phyloP scores from a whole-genome alignment of 30 jellyfish, hydroid and myxozoan genomes.

The Clytia hemisphaerica region DNA sequence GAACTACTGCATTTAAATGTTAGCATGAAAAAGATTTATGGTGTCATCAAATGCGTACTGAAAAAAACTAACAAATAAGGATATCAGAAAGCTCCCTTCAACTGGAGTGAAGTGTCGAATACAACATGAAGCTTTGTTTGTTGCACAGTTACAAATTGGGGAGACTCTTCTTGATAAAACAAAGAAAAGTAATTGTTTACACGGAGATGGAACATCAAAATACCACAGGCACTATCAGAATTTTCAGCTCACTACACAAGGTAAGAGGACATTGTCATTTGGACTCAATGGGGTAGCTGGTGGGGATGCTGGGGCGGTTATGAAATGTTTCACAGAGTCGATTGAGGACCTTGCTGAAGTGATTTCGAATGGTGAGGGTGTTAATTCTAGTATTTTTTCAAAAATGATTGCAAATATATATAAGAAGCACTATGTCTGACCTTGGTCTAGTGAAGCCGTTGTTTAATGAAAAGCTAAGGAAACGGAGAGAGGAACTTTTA shows the following conservation, averaged over 20 bases:
- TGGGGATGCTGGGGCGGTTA: conserved; percentile 38
- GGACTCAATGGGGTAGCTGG: conserved; percentile 24
- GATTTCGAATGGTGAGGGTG: background rate
- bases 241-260: conserved; percentile 22
- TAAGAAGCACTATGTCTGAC: background rate
- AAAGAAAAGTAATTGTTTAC: conserved; percentile 12
- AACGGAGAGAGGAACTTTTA: conserved; percentile 5
- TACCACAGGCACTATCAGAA: conserved; percentile 33
- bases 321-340: conserved; percentile 18
- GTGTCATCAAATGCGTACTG: conserved; percentile 16
- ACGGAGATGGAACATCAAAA: conserved; percentile 44
- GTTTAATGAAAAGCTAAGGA: background rate
- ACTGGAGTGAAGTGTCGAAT: background rate
- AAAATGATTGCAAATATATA: background rate
- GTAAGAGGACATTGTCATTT: background rate
- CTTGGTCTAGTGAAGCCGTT: background rate
- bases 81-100: conserved; percentile 24
- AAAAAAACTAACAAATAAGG: background rate
- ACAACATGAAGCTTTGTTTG: conserved; percentile 2
- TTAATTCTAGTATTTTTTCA: background rate
- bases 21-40: conserved; percentile 17
- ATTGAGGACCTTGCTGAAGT: conserved; percentile 21
- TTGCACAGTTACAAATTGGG: conserved; percentile 20
- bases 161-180: background rate
- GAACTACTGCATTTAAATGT: conserved; percentile 28